Percentiles rank a stretch among this genome's conserved stretches.
Evolutionary conservation across 2,888 invertebrate species (phyloP).

Genomic region (Pyrgus malvae): DNA sequence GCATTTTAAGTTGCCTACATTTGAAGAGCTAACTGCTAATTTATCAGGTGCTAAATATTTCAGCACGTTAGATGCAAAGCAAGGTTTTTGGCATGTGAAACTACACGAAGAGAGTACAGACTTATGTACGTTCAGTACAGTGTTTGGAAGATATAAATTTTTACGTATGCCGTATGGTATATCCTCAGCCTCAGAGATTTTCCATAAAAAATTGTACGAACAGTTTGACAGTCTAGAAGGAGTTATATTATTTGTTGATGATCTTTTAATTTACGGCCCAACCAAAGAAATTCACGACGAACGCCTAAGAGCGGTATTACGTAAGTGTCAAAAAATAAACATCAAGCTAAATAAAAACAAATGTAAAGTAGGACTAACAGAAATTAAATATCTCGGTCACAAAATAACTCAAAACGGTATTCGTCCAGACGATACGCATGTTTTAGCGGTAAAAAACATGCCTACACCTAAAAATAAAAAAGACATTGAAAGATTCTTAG

Average conservation of each 20-base stretch:
- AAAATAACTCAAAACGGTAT: not conserved
- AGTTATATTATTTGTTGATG: slow-evolving; percentile 33
- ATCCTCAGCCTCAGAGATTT: slow-evolving; percentile 35
- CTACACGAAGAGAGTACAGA: slow-evolving; percentile 29
- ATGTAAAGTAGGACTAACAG: slow-evolving; percentile 17
- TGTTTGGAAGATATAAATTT: slow-evolving; percentile 37
- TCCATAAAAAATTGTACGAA: slow-evolving; percentile 34
- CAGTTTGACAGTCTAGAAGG: slow-evolving; percentile 34
- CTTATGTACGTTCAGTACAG: slow-evolving; percentile 37
- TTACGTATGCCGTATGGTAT: slow-evolving; percentile 36
- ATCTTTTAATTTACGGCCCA: slow-evolving; percentile 26
- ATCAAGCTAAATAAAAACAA: slow-evolving; percentile 22
- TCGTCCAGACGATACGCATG: not conserved
- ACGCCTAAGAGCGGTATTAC: slow-evolving; percentile 8
- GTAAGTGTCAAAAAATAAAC: slow-evolving; percentile 17
- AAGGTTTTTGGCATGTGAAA: slow-evolving; percentile 33
- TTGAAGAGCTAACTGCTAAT: not conserved
- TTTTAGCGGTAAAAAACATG: not conserved
- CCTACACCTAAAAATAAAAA: slow-evolving; percentile 1
- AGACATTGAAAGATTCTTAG: not conserved
- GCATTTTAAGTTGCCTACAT: slow-evolving; percentile 11
- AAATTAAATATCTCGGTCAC: not conserved
- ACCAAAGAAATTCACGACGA: not conserved
- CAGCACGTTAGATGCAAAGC: slow-evolving; percentile 34
- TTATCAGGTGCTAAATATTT: slow-evolving; percentile 32